Evolutionary conservation across 2,113 vertebrate species (phyloP).

Genomic region (Solea solea): DNA sequence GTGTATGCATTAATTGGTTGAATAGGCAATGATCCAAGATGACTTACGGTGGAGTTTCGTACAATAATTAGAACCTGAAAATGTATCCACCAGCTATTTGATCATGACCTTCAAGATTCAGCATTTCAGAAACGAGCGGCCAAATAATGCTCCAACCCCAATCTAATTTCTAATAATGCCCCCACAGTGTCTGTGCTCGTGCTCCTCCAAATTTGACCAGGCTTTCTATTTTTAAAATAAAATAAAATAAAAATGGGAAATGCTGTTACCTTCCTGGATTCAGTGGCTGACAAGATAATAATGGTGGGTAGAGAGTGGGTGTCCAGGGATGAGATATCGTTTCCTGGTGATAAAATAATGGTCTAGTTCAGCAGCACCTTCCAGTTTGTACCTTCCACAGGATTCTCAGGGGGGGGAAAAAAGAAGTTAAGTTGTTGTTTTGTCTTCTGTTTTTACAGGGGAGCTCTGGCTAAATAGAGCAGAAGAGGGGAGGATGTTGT

Average conservation of each 20-base stretch:
- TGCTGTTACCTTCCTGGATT: constrained; percentile 42
- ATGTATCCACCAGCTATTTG: background rate
- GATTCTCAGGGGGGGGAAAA: constrained; percentile 2
- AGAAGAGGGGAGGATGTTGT: background rate
- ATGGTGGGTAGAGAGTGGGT: constrained; percentile 45
- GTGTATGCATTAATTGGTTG: no score
- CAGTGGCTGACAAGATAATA: constrained; percentile 66
- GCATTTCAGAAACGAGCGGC: constrained; percentile 1
- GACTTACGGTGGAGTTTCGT: background rate
- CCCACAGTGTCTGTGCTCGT: constrained; percentile 1
- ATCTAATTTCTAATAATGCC: constrained; percentile 12
- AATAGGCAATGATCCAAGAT: background rate
- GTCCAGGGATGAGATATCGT: constrained; percentile 50
- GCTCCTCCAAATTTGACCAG: constrained; percentile 16
- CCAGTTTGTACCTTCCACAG: constrained; percentile 16
- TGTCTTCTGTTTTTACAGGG: background rate
- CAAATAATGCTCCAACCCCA: background rate
- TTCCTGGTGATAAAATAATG: constrained; percentile 60
- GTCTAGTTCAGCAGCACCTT: constrained; percentile 36
- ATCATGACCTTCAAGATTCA: constrained; percentile 11
- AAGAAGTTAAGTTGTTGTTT: background rate
- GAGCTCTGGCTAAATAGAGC: background rate
- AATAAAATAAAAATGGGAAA: constrained; percentile 32
- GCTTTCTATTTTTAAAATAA: constrained; percentile 42
- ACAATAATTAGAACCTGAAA: background rate